Evolutionary conservation across 2,888 invertebrate genomes (phyloP).

Genomic region (Brachyopa scutellaris): DNA sequence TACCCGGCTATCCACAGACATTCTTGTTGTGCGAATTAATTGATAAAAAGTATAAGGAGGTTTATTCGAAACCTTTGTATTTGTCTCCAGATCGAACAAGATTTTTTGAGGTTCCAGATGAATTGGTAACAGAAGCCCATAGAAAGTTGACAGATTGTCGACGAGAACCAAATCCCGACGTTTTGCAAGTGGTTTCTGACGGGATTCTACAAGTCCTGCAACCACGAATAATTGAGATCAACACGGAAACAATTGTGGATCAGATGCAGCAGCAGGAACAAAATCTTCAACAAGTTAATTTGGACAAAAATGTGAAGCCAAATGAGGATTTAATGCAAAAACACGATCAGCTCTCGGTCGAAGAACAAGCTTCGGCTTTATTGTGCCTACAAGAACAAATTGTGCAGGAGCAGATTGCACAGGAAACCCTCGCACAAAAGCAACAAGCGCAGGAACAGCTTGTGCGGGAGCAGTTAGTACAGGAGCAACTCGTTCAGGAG

Average conservation of each 20-base stretch:
- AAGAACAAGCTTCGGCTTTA: slow-evolving; percentile 55
- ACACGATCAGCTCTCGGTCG: slow-evolving; percentile 21
- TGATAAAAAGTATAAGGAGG: slow-evolving; percentile 85
- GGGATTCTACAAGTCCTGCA: slow-evolving; percentile 27
- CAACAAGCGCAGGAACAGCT: slow-evolving; percentile 22
- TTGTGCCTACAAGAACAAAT: slow-evolving; percentile 52
- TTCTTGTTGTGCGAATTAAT: slow-evolving; percentile 86
- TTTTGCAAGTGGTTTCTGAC: slow-evolving; percentile 48
- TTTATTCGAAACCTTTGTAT: slow-evolving; percentile 84
- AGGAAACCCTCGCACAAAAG: slow-evolving; percentile 15
- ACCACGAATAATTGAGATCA: slow-evolving; percentile 6
- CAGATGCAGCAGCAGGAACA: slow-evolving; percentile 11
- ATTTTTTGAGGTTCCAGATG: slow-evolving; percentile 72
- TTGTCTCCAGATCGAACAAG: slow-evolving; percentile 76
- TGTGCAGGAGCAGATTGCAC: slow-evolving; percentile 36
- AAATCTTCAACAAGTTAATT: not conserved
- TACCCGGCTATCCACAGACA: slow-evolving; percentile 88
- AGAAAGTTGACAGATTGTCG: slow-evolving; percentile 50
- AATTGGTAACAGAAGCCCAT: slow-evolving; percentile 74
- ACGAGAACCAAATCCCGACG: slow-evolving; percentile 50
- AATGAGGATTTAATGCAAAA: slow-evolving; percentile 34
- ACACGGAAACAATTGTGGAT: slow-evolving; percentile 3
- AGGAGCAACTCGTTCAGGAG: slow-evolving; percentile 34
- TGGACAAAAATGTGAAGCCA: not conserved
- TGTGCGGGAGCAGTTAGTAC: slow-evolving; percentile 19